Base-by-base conservation (phyloP, 2,888 invertebrate species). In the Cheilosia soror region DNA sequence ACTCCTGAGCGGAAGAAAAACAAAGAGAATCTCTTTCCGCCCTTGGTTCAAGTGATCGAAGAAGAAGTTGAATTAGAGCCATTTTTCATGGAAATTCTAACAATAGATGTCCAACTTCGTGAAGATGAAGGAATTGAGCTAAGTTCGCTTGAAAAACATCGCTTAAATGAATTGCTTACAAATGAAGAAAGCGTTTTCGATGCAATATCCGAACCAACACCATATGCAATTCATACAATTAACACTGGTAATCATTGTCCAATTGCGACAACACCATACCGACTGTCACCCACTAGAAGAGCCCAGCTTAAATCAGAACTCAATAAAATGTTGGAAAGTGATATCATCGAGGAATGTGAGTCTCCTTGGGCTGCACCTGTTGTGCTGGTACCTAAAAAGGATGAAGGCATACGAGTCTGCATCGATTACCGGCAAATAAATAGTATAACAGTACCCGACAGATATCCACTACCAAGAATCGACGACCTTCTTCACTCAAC, bases 321-420 rank as follows among this genome's bases (percentile, higher is more conserved):
- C 0, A 88, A 65, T 29, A 31, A 87, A 57, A 88, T 91, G 89
- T 47, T 90, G 5, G 37, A 87, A 4, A 85, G 89, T 1, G 89
- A 85, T 4, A 87, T 92, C 1, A 90, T 92, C 6, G 90, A 91
- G 71, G 90, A 91, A 55, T 89, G 89, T 65, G 90, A 91, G 27
- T 90, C 90, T 0, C 88, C 90, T 2, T 92, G 91, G 90, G 87
- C 90, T 4, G 88, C 91, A 13, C 91, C 90, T 9, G 88, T 88
- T 0, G 87, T 91, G 0, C 69, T 92, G 37, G 89, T 91, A 5
- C 89, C 89, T 2, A 92, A 91, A 76, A 88, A 84, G 58, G 88
- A 89, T 87, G 90, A 89, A n/a, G 71, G 72, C 4, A 63, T 87
- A 29, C 78, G 91, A 5, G 84, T 91, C 13, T 91, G 91, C 76